Evolutionary conservation across 1,140 invertebrate species (phyloP).

Genomic region (Sesamia nonagrioides): DNA sequence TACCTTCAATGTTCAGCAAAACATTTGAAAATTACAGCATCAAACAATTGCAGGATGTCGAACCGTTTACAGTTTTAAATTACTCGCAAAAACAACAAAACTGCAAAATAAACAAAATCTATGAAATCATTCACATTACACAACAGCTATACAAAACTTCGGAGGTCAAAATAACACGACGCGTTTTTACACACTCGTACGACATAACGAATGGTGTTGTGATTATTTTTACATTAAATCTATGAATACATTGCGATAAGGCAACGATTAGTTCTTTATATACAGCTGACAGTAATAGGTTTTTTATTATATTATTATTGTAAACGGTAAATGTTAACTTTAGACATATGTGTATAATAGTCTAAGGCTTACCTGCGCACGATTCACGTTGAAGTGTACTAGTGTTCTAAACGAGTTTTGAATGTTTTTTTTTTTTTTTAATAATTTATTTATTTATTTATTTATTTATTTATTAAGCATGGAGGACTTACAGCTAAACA

Average conservation of each 20-base stretch:
- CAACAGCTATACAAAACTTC: background rate
- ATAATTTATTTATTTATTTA: too few species aligned
- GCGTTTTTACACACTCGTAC: background rate
- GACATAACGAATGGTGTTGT: constrained; percentile 7
- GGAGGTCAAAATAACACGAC: constrained; percentile 19
- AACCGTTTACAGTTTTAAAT: background rate
- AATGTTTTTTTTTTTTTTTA: too few species aligned
- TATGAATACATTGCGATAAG: constrained; percentile 19
- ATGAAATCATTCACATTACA: background rate
- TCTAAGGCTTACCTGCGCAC: too few species aligned
- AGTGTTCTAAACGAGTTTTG: too few species aligned
- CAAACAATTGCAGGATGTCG: constrained; percentile 12
- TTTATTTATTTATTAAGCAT: too few species aligned
- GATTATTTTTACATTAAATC: constrained; percentile 33
- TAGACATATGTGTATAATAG: background rate
- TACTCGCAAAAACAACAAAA: constrained; percentile 4
- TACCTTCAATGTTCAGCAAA: background rate
- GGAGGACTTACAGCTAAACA: too few species aligned
- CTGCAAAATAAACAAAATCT: background rate
- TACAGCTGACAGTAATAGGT: background rate
- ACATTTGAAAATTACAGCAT: background rate
- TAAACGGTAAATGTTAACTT: constrained; percentile 10
- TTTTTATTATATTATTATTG: constrained; percentile 16
- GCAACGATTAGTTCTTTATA: constrained; percentile 2
- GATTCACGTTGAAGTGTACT: too few species aligned